Conservation (phyloP, 2,888 invertebrate species). For the Amblyteles armatorius region DNA sequence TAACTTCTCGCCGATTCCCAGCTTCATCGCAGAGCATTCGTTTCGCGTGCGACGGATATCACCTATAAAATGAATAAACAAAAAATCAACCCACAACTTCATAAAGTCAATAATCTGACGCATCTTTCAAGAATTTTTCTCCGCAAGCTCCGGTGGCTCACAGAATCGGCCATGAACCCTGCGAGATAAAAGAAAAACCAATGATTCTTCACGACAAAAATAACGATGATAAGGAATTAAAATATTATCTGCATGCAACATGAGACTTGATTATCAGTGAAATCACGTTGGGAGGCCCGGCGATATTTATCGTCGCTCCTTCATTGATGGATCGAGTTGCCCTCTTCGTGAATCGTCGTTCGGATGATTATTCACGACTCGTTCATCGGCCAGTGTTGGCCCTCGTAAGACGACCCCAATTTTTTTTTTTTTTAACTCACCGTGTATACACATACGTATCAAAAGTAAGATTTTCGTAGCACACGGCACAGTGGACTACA, state of each 20-base stretch:
- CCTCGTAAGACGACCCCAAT: constrained; percentile 44
- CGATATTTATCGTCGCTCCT: constrained; percentile 47
- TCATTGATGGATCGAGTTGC: constrained; percentile 53
- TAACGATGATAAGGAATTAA: constrained; percentile 16
- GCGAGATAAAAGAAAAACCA: neutral
- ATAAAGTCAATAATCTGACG: neutral
- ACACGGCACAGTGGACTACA: neutral
- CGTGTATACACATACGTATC: neutral
- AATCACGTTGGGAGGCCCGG: constrained; percentile 50
- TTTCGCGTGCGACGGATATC: neutral
- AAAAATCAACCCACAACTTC: neutral
- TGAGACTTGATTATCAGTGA: constrained; percentile 46
- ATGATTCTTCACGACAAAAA: neutral
- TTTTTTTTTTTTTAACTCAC: neutral
- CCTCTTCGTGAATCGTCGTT: constrained; percentile 52
- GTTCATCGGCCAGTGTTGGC: constrained; percentile 18
- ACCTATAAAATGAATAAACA: neutral
- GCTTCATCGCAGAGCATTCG: too few species aligned
- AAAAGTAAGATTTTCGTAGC: neutral
- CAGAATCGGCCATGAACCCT: neutral
- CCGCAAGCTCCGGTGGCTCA: neutral
- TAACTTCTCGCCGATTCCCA: too few species aligned
- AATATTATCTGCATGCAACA: constrained; percentile 27
- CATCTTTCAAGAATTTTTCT: too few species aligned
- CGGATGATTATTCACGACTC: constrained; percentile 41